phyloP scores from a whole-genome alignment of 2,888 invertebrate genomes.

The Deroplatys truncata region DNA sequence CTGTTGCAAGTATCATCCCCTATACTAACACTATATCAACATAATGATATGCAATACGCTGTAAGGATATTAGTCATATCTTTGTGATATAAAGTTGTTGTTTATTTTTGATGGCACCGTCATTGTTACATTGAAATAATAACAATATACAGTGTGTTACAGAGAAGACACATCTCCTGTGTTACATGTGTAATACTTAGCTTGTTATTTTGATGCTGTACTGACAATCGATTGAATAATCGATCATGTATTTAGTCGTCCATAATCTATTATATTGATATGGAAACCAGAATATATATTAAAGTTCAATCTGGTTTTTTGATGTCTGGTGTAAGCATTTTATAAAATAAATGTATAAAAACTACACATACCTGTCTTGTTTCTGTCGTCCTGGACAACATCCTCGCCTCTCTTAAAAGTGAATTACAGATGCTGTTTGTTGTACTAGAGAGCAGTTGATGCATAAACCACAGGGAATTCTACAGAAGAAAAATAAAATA shows the following conservation, averaged over 20 bases:
- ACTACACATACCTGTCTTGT: background rate
- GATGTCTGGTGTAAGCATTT: background rate
- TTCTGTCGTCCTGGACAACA: background rate
- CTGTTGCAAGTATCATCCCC: background rate
- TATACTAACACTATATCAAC: no score
- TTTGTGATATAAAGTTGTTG: background rate
- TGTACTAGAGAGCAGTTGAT: no score
- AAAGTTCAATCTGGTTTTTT: background rate
- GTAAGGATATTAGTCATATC: background rate
- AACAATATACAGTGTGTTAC: background rate
- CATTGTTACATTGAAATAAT: background rate
- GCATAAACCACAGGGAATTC: no score
- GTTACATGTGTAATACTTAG: background rate
- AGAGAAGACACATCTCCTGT: no score
- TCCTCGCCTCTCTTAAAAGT: background rate
- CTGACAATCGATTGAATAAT: background rate
- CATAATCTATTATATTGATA: background rate
- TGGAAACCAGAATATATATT: background rate
- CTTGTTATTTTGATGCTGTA: background rate
- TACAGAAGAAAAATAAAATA: no score
- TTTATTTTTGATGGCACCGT: background rate
- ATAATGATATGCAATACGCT: background rate
- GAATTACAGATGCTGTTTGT: no score
- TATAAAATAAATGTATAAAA: background rate
- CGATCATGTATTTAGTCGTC: background rate